Base-by-base conservation (phyloP, 2,888 invertebrate species). In the Eledona agricola region DNA sequence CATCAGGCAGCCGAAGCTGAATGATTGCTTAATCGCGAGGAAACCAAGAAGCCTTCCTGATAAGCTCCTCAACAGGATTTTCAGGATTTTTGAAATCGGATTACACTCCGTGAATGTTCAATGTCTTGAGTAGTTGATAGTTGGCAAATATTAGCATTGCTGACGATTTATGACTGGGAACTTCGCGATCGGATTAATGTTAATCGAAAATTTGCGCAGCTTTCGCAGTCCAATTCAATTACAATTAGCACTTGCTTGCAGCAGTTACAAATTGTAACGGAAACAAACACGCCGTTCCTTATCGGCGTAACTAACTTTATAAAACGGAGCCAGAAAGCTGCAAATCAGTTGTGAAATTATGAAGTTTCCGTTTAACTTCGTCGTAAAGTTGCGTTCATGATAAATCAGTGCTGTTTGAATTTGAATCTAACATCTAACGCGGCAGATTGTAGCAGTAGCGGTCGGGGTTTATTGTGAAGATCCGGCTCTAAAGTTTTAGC, bases 1-100 rank as follows among this genome's bases (percentile, higher is more conserved):
- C 67, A 65, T 68, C 68, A 67, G 62, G 68, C 65, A 65, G 65
- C 61, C 63, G 57, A 66, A 64, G 62, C 51, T 59, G 58, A 60
- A 62, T 62, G 61, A 66, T 65, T 65, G 66, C 65, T 67, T 67
- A 67, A 67, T 67, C 62, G 65, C 52, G 53, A 57, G 60, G 63
- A 65, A 62, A 57, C 59, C 55, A 46, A 55, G 29, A 20, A 11
- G 22, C 47, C 37, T 28, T 51, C 5, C 25, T 28, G 43, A 31
- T 40, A 42, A 43, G 47, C 32, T 13, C 25, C 11, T 29, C 34
- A n/a, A n/a, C n/a, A n/a, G n/a, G n/a, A n/a, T n/a, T 43, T 11
- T 43, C 47, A 37, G 37, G 51, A 42, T 32, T 52, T 56, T 56
- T 52, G 12, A 49, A 52, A 56, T 52, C 49, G 49, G 43, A 56